Percentiles rank a stretch among this genome's conserved stretches.
phyloP scores from a whole-genome alignment of 1,140 invertebrate species.

The Chymomyza costata region DNA sequence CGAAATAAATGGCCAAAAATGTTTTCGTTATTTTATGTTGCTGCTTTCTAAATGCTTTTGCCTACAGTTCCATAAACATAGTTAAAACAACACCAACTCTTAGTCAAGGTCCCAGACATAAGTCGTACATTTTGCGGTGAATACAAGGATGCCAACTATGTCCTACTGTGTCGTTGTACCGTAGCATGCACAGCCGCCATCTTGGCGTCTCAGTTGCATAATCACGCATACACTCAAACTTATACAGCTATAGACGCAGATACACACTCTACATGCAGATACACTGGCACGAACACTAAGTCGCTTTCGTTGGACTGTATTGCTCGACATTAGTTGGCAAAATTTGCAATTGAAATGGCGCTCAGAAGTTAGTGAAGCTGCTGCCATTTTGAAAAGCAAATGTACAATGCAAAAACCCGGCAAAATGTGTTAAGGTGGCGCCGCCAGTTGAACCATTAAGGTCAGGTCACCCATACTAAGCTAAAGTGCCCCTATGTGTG shows the following conservation, averaged over 20 bases:
- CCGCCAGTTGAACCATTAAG: conserved; percentile 9
- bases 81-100: no score
- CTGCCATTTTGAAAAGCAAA: conserved; percentile 5
- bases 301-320: no score
- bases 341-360: conserved; percentile 68
- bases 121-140: no score
- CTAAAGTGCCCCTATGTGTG: conserved; percentile 14
- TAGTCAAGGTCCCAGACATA: no score
- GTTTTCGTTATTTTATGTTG: no score
- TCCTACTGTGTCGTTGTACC: no score
- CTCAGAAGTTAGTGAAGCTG: neutral
- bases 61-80: no score
- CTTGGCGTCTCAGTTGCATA: conserved; percentile 38
- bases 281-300: no score
- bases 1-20: no score
- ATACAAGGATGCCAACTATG: no score
- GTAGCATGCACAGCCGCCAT: conserved; percentile 33
- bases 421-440: conserved; percentile 32
- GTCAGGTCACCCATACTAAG: conserved; percentile 28
- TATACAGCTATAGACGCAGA: conserved; percentile 13
- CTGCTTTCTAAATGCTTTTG: no score
- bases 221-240: conserved; percentile 13
- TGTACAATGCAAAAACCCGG: conserved; percentile 44
- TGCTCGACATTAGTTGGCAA: conserved; percentile 62
- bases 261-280: no score